Conservation (phyloP, 1,140 invertebrate species). For the Thaumetopoea pityocampa region DNA sequence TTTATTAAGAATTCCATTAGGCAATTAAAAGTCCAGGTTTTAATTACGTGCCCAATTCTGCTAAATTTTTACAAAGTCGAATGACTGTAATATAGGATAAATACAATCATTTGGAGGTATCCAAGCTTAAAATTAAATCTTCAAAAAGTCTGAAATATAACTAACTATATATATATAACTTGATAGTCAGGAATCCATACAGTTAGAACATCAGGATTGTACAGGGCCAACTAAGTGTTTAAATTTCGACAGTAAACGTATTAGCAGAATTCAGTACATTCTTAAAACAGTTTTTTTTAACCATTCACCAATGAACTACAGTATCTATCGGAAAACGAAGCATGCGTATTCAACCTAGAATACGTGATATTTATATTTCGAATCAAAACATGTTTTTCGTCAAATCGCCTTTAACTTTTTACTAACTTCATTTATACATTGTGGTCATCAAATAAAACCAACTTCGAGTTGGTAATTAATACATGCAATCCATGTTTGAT, state of each 20-base stretch:
- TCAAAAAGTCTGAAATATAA: neutral
- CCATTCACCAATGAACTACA: too few relatives aligned
- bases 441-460: too few relatives aligned
- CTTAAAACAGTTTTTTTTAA: conserved; percentile 4
- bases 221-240: conserved; percentile 6
- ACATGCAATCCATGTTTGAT: conserved; percentile 18
- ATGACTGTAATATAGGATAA: too few relatives aligned
- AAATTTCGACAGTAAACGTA: conserved; percentile 15
- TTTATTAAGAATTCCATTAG: conserved; percentile 10
- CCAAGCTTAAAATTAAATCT: neutral
- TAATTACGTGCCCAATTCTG: conserved; percentile 13
- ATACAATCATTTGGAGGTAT: neutral
- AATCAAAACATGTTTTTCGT: too few relatives aligned
- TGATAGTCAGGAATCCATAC: neutral
- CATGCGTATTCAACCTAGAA: too few relatives aligned
- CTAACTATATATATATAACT: too few relatives aligned
- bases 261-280: conserved; percentile 13
- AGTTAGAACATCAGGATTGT: neutral
- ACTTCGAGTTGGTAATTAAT: too few relatives aligned
- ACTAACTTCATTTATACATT: too few relatives aligned
- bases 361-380: too few relatives aligned
- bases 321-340: too few relatives aligned
- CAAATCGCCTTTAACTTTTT: too few relatives aligned
- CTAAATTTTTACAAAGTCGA: conserved; percentile 17
- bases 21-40: conserved; percentile 1